phyloP scores from a whole-genome alignment of 1,140 invertebrate species.

The Eumaeus atala region DNA sequence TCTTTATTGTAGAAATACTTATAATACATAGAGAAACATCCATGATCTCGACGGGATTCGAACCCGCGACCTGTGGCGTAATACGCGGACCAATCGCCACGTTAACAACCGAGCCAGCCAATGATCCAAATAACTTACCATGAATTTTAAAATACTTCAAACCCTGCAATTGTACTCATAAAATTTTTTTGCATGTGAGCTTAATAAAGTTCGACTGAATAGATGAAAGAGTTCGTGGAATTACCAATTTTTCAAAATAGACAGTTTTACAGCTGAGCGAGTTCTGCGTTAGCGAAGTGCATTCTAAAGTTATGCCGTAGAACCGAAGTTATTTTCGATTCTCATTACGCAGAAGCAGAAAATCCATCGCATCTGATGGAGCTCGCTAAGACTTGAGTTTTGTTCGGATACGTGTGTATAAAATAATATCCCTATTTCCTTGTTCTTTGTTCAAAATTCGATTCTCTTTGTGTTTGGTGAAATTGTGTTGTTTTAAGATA shows the following conservation, averaged over 20 bases:
- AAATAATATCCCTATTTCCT: background rate
- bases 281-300: constrained; percentile 20
- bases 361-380: constrained; percentile 20
- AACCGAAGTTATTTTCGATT: constrained; percentile 21
- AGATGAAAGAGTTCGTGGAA: constrained; percentile 10
- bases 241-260: constrained; percentile 19
- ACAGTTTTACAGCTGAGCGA: constrained; percentile 19
- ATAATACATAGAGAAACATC: no score
- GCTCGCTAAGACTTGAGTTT: background rate
- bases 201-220: constrained; percentile 9
- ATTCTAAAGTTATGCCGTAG: constrained; percentile 25
- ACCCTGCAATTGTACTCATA: no score
- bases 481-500: no score
- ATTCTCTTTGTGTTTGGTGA: background rate
- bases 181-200: background rate
- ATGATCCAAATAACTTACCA: no score
- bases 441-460: background rate
- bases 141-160: no score
- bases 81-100: no score
- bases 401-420: constrained; percentile 1
- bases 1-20: no score
- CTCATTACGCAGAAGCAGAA: constrained; percentile 22
- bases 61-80: no score
- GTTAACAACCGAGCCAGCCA: no score
- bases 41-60: no score